Base-by-base conservation (phyloP, 2,888 invertebrate species). In the Bombyx huttoni region DNA sequence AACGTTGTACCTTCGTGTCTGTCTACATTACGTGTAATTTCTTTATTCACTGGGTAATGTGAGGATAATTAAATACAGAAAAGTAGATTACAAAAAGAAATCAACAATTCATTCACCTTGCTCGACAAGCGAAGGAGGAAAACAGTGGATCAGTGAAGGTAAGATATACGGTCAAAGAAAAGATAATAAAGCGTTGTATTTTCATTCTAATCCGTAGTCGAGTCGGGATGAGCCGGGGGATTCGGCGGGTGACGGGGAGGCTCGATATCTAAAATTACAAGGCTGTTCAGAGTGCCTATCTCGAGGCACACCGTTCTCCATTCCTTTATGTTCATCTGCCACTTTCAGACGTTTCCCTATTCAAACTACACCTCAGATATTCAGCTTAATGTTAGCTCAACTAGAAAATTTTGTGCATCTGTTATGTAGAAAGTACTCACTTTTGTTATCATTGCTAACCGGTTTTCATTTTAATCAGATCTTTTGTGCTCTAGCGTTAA, bases 191-290 rank as follows among this genome's bases (percentile, higher is more conserved):
- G 72, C 80, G 78, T 82, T 81, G 84, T 85, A 77, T 82, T 85
- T 79, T 81, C 84, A 82, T 83, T 83, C 75, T 86, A 83, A 85
- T 85, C 83, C 78, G 68, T 71, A 70, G 70, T 60, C 69, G 70
- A 72, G 70, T 67, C 61, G 75, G 75, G 70, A 65, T 67, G 78
- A 75, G 75, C 64, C 64, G 64, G 70, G 79, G 73, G 73, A 68
- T 68, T 73, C 64, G 59, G 59, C 63, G 67, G 73, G 64, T 61
- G 64, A 62, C 60, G 62, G 62, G 65, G 73, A 75, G 78, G 75
- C 75, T 79, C 77, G 83, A 84, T 85, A 86, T 85, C 82, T 84
- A 81, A 86, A 83, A 86, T 86, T 84, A 83, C 84, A 83, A 85
- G 77, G 76, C 79, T 78, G 74, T 79, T 72, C 73, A 77, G 78